These are phyloP conservation scores for Porites australiensis DNA, from an alignment of 64 coral and sea anemone species.

Conservation along the genomic window DNA sequence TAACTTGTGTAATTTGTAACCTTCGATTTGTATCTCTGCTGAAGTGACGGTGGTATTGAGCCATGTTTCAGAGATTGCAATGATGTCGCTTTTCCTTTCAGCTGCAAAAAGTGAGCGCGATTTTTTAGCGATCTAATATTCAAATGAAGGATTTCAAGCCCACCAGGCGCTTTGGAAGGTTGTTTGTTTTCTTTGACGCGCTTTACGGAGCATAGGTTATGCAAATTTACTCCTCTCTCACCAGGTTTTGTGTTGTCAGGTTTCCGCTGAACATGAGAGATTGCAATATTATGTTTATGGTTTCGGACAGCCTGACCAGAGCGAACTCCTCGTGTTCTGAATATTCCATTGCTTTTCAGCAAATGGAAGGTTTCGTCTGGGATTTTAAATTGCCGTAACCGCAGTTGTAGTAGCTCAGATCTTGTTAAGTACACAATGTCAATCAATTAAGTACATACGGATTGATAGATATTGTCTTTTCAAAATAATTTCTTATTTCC, in stretches of 20 bases:
- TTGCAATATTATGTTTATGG: constrained; percentile 4
- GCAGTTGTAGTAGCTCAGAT: background rate
- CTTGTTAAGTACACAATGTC: no score
- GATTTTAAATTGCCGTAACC: background rate
- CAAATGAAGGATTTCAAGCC: no score
- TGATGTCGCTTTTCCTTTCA: constrained; percentile 46
- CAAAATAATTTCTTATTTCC: no score
- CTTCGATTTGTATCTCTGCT: constrained; percentile 2
- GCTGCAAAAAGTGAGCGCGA: no score
- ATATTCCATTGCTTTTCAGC: constrained; percentile 7
- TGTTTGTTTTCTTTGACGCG: no score
- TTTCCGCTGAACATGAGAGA: constrained; percentile 1
- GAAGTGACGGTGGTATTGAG: constrained; percentile 25
- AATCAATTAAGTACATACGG: no score
- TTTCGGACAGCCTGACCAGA: background rate
- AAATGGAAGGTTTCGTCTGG: constrained; percentile 6
- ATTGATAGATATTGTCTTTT: no score
- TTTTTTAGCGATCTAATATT: no score
- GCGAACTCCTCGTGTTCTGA: background rate
- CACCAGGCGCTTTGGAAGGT: no score
- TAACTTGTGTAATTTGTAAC: constrained; percentile 42
- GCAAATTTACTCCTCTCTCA: constrained; percentile 5
- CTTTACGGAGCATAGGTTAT: background rate
- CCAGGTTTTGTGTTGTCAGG: constrained; percentile 1
- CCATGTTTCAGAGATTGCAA: constrained; percentile 25